Conservation (phyloP, 2,888 invertebrate species). For the Aethes cnicana region DNA sequence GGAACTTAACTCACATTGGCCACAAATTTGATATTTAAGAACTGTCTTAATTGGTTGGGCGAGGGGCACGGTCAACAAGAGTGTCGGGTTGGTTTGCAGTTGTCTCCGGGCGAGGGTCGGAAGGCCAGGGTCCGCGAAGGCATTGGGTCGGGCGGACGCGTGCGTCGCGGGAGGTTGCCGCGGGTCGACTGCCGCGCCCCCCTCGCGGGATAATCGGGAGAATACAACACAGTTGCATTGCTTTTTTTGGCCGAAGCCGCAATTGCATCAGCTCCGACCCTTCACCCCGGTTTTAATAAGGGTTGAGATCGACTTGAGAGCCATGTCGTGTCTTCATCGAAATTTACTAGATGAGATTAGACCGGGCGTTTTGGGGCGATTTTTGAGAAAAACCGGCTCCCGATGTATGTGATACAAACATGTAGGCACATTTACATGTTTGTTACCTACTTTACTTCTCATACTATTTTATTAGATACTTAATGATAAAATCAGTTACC, state of each 20-base stretch:
- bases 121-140: constrained; percentile 59
- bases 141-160: constrained; percentile 64
- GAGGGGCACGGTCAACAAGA: constrained; percentile 65
- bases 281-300: constrained; percentile 52
- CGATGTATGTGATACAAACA: no score
- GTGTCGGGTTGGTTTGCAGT: constrained; percentile 46
- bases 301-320: no score
- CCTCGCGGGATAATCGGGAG: constrained; percentile 75
- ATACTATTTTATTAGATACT: no score
- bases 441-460: no score
- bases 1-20: constrained; percentile 75
- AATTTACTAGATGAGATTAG: no score
- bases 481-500: no score
- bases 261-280: constrained; percentile 63
- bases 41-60: constrained; percentile 52
- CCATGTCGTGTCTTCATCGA: no score
- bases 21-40: constrained; percentile 70
- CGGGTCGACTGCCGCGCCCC: constrained; percentile 60
- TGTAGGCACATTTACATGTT: no score
- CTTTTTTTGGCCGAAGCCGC: constrained; percentile 73
- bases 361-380: no score
- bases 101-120: constrained; percentile 52
- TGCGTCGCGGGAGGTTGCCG: constrained; percentile 54
- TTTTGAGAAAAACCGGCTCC: no score
- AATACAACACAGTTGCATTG: constrained; percentile 77